Conservation (phyloP, 2,113 vertebrate species). For the Martes martes region DNA sequence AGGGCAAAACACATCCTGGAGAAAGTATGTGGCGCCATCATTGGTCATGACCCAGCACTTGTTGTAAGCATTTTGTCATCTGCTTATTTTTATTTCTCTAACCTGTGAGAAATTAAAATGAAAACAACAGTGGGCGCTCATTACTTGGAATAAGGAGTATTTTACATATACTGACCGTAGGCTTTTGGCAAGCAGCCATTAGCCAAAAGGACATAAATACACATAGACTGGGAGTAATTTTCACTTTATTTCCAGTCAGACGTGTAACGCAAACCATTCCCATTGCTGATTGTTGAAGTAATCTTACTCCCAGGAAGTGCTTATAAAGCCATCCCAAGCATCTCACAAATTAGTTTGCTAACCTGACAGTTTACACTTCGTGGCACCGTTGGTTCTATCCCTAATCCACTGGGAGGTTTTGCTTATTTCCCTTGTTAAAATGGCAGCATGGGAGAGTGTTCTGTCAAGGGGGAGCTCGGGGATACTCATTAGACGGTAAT, state of each 20-base stretch:
- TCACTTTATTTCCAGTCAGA: constrained; percentile 38
- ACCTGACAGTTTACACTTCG: background rate
- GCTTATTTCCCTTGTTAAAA: background rate
- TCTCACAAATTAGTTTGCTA: background rate
- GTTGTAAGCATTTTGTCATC: background rate
- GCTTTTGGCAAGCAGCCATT: constrained; percentile 58
- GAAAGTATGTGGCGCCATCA: background rate
- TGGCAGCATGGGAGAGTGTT: background rate
- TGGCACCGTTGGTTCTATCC: background rate
- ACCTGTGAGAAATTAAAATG: constrained; percentile 38
- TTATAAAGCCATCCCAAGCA: background rate
- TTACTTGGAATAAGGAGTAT: constrained; percentile 64
- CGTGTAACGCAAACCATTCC: background rate
- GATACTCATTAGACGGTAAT: background rate
- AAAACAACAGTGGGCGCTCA: constrained; percentile 6
- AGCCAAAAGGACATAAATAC: background rate
- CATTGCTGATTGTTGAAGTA: background rate
- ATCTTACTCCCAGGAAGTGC: background rate
- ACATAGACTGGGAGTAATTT: constrained; percentile 24
- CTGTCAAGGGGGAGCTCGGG: background rate
- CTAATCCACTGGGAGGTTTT: background rate
- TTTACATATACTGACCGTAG: constrained; percentile 61
- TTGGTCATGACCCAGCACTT: background rate
- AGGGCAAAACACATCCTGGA: background rate
- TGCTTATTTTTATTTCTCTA: constrained; percentile 55